Evolutionary conservation across 1,140 invertebrate species (phyloP).

Genomic region (Drosophila sulfurigaster): DNA sequence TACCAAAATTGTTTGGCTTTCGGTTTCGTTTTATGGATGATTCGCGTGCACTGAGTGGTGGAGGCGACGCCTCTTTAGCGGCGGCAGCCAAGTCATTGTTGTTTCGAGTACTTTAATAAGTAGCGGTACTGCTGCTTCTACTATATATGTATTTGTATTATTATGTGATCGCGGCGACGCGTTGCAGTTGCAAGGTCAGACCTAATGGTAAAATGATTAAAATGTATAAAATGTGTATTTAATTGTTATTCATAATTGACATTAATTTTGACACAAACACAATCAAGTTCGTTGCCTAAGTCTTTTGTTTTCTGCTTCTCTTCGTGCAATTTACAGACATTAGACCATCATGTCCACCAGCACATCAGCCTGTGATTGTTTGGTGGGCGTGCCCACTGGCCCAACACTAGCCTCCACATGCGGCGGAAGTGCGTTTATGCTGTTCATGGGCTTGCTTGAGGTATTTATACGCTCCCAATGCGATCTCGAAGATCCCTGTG

Average conservation of each 20-base stretch:
- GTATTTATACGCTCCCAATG: slow-evolving; percentile 93
- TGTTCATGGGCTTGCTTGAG: slow-evolving; percentile 94
- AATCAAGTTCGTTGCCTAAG: slow-evolving; percentile 71
- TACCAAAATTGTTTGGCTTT: slow-evolving; percentile 55
- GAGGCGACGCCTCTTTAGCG: slow-evolving; percentile 51
- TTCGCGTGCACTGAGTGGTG: slow-evolving; percentile 55
- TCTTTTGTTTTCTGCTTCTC: slow-evolving; percentile 62
- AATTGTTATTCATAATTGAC: slow-evolving; percentile 45
- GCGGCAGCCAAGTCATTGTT: slow-evolving; percentile 56
- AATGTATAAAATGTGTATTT: slow-evolving; percentile 38
- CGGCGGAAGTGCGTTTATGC: slow-evolving; percentile 92
- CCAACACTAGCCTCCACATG: slow-evolving; percentile 92
- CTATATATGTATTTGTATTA: not conserved
- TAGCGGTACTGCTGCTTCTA: slow-evolving; percentile 40
- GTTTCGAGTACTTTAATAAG: slow-evolving; percentile 54
- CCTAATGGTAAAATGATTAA: slow-evolving; percentile 30
- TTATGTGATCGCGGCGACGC: not conserved
- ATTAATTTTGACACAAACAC: slow-evolving; percentile 21
- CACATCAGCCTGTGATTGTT: slow-evolving; percentile 88
- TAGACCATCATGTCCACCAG: slow-evolving; percentile 62
- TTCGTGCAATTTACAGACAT: slow-evolving; percentile 10
- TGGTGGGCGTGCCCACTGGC: slow-evolving; percentile 89
- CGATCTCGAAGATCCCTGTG: slow-evolving; percentile 93
- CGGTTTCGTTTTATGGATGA: slow-evolving; percentile 54
- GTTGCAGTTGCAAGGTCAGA: slow-evolving; percentile 57